These are phyloP conservation scores for Anolis apletophallus DNA, from an alignment of 2,797 vertebrate species.

Conservation along the genomic window DNA sequence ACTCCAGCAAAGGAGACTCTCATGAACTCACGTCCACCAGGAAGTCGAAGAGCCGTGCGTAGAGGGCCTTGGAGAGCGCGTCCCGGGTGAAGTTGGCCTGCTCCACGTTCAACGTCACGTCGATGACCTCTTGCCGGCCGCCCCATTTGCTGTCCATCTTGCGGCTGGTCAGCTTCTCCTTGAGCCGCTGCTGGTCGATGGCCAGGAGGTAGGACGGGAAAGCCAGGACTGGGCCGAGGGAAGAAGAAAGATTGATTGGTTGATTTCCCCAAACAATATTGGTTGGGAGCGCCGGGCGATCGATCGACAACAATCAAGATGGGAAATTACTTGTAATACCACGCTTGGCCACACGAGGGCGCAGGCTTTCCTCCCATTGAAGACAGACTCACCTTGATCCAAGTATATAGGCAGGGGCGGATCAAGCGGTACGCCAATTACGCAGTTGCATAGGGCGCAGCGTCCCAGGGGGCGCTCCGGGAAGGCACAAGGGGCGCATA, in stretches of 20 bases:
- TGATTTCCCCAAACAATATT: no score
- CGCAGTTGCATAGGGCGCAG: no score
- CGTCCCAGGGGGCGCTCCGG: no score
- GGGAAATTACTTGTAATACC: no score
- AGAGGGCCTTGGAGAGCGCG: constrained; percentile 84
- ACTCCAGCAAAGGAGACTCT: accelerated
- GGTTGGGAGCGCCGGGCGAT: no score
- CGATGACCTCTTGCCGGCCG: constrained; percentile 82
- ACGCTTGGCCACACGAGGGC: background rate
- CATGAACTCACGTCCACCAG: constrained; percentile 81
- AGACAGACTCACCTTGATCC: no score
- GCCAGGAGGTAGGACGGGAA: constrained; percentile 85
- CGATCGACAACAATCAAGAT: no score
- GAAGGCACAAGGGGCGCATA: no score
- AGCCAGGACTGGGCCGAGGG: constrained; percentile 77
- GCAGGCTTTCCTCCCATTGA: no score
- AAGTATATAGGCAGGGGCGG: no score
- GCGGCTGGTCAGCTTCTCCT: constrained; percentile 84
- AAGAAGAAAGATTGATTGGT: background rate
- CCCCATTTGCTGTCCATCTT: constrained; percentile 89
- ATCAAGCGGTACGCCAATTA: no score
- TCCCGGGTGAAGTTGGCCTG: constrained; percentile 84
- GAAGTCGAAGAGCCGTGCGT: constrained; percentile 84
- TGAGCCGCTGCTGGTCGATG: constrained; percentile 80
- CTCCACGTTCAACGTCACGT: constrained; percentile 84